Conservation (phyloP, 2,797 vertebrate genomes). For the Morus bassanus region DNA sequence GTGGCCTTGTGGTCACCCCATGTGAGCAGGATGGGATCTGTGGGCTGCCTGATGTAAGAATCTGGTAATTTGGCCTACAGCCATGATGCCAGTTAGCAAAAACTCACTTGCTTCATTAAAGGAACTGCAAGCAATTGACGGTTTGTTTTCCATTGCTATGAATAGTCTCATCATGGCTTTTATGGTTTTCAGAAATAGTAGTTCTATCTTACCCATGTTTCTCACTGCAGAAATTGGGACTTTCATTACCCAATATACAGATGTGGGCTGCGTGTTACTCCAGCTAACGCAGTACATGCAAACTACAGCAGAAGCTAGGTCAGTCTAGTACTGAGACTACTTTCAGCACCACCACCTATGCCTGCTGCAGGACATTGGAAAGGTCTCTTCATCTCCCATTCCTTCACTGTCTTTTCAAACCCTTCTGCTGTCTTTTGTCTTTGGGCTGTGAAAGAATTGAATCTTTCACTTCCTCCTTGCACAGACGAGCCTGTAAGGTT, state of each 20-base stretch:
- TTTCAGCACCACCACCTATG: neutral
- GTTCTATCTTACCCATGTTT: neutral
- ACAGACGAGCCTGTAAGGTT: neutral
- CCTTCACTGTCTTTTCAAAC: neutral
- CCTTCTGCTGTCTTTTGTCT: neutral
- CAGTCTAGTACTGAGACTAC: neutral
- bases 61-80: neutral
- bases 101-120: neutral
- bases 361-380: neutral
- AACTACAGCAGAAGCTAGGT: neutral
- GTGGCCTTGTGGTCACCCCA: neutral
- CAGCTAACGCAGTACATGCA: neutral
- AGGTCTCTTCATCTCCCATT: neutral
- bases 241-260: rapidly evolving
- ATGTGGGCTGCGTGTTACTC: neutral
- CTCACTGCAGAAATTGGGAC: neutral
- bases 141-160: neutral
- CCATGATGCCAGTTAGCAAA: neutral
- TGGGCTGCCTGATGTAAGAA: neutral
- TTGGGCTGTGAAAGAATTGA: neutral
- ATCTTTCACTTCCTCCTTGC: neutral
- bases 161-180: neutral
- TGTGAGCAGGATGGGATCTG: neutral
- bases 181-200: neutral
- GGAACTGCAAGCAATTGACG: neutral